phyloP scores from a whole-genome alignment of 2,888 invertebrate genomes.

The Linnaemya tessellans region DNA sequence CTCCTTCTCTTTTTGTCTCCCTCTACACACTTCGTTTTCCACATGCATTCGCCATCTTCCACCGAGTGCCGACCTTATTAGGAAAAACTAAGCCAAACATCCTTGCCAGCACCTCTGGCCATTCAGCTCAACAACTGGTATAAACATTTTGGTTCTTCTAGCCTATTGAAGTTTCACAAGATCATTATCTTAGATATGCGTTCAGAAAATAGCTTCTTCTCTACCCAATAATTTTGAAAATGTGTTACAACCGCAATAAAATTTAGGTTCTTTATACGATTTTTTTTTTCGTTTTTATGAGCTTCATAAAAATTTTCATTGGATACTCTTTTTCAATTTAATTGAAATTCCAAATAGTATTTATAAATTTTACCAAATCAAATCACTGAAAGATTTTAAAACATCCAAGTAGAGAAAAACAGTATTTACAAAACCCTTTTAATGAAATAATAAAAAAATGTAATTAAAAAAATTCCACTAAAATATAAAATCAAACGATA shows the following conservation, averaged over 20 bases:
- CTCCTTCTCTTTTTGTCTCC: too few species aligned
- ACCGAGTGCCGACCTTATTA: too few species aligned
- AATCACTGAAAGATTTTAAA: slow-evolving; percentile 27
- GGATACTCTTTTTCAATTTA: not conserved
- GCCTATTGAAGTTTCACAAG: too few species aligned
- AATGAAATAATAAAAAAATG: slow-evolving; percentile 39
- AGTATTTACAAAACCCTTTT: slow-evolving; percentile 28
- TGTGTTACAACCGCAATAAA: not conserved
- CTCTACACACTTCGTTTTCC: too few species aligned
- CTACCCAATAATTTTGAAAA: too few species aligned
- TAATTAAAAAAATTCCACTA: slow-evolving; percentile 33
- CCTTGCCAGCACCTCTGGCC: not conserved
- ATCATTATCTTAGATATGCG: too few species aligned
- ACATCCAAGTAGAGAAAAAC: slow-evolving; percentile 7
- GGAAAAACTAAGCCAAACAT: too few species aligned
- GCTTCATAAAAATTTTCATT: slow-evolving; percentile 25
- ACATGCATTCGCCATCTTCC: too few species aligned
- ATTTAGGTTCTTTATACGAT: not conserved
- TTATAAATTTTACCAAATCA: not conserved
- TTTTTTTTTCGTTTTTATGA: not conserved
- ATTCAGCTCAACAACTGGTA: too few species aligned
- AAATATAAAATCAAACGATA: not conserved
- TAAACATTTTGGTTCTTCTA: too few species aligned
- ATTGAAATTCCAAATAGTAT: not conserved
- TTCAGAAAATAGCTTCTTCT: too few species aligned